Conservation (phyloP, 2,888 invertebrate species). For the Pterobdella sp. region DNA sequence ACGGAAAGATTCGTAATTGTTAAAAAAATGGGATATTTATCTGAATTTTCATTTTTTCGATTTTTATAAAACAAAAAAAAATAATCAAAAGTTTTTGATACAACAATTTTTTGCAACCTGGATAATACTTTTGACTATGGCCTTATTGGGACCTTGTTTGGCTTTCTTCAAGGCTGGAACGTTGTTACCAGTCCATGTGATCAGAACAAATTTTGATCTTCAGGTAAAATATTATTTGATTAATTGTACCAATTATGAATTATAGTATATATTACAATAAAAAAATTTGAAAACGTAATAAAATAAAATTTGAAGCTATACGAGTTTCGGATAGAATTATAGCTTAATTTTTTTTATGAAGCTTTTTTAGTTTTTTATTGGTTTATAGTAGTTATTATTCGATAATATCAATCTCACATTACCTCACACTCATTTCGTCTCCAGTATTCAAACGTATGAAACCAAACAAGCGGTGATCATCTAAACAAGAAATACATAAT, state of each 20-base stretch:
- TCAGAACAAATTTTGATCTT: conserved; percentile 65
- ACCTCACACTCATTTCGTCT: conserved; percentile 67
- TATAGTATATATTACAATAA: too few relatives aligned
- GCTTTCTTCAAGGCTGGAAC: conserved; percentile 70
- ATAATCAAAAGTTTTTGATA: too few relatives aligned
- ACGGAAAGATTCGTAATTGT: not conserved
- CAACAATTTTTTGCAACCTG: too few relatives aligned
- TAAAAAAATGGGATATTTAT: too few relatives aligned
- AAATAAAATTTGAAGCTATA: too few relatives aligned
- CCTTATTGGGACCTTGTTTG: conserved; percentile 73
- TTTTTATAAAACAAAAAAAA: not conserved
- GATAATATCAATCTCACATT: too few relatives aligned
- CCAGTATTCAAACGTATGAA: conserved; percentile 62
- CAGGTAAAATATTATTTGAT: too few relatives aligned
- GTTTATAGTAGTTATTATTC: too few relatives aligned
- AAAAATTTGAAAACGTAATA: not conserved
- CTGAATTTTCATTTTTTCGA: not conserved
- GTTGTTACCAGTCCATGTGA: conserved; percentile 69
- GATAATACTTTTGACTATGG: conserved; percentile 61
- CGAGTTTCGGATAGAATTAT: too few relatives aligned
- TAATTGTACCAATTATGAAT: too few relatives aligned
- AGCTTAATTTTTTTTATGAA: too few relatives aligned
- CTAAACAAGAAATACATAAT: conserved; percentile 44
- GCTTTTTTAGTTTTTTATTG: too few relatives aligned
- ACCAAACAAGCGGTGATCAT: conserved; percentile 67